Conservation (phyloP, 2,797 vertebrate genomes). For the Lophius americanus region DNA sequence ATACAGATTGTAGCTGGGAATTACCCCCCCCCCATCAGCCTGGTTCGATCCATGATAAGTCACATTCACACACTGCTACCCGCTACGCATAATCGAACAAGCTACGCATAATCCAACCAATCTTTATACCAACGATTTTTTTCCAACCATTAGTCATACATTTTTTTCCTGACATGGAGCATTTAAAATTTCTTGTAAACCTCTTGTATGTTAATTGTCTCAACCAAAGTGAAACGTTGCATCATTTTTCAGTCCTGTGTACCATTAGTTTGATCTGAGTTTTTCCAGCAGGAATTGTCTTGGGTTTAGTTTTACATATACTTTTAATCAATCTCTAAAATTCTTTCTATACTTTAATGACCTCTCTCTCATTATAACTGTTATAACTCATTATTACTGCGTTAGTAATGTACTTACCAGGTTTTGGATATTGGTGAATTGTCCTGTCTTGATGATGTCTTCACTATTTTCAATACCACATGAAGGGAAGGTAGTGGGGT, state of each 20-base stretch:
- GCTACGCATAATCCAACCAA: not conserved
- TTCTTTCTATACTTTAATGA: no score
- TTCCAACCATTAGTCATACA: not conserved
- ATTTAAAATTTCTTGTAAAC: no score
- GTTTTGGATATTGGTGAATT: no score
- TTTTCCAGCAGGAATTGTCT: not conserved
- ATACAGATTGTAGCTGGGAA: conserved; percentile 36
- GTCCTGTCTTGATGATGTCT: no score
- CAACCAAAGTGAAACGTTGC: not conserved
- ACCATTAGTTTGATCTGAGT: not conserved
- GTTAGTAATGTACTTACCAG: no score
- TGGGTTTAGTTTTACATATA: conserved; percentile 6
- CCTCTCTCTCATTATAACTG: no score
- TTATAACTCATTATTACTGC: no score
- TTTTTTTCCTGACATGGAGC: no score
- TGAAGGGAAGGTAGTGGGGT: no score
- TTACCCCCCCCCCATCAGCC: conserved; percentile 1
- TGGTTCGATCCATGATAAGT: conserved; percentile 5
- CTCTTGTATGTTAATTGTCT: no score
- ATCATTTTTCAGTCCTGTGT: not conserved
- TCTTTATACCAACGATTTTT: not conserved
- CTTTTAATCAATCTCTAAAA: not conserved
- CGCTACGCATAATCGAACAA: not conserved
- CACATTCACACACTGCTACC: conserved; percentile 1
- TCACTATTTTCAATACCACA: no score